A percentile compares a stretch with the other conserved stretches of the same genome.
phyloP scores from a whole-genome alignment of 1,140 invertebrate genomes.

The Drosophila sechellia region DNA sequence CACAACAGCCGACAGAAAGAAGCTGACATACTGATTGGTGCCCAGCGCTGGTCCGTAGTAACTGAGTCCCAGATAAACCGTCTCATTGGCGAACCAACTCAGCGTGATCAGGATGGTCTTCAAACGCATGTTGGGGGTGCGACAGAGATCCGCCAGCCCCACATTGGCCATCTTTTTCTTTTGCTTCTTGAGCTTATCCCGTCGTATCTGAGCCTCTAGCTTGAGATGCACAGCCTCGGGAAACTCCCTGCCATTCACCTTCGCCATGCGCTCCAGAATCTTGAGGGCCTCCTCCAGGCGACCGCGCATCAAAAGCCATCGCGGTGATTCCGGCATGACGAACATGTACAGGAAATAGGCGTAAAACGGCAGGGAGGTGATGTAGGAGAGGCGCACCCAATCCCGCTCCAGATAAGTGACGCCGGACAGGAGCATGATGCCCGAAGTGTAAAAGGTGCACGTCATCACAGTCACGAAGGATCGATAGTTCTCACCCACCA shows the following conservation, averaged over 20 bases:
- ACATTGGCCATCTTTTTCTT: conserved; percentile 87
- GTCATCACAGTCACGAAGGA: conserved; percentile 96
- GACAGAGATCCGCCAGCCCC: conserved; percentile 90
- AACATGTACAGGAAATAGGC: conserved; percentile 94
- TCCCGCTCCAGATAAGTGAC: conserved; percentile 93
- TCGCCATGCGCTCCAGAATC: conserved; percentile 91
- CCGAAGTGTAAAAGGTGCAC: conserved; percentile 94
- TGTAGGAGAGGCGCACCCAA: conserved; percentile 91
- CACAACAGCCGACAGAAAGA: conserved; percentile 92
- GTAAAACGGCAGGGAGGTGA: conserved; percentile 93
- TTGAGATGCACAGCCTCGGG: conserved; percentile 90
- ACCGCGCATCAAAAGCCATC: conserved; percentile 93
- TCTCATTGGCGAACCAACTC: conserved; percentile 90
- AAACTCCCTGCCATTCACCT: conserved; percentile 90
- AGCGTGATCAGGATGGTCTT: conserved; percentile 89
- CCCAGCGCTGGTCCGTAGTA: conserved; percentile 94
- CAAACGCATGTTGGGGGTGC: conserved; percentile 93
- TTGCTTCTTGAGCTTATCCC: conserved; percentile 85
- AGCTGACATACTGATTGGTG: conserved; percentile 93
- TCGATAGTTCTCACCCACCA: conserved; percentile 95
- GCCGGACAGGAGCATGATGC: conserved; percentile 91
- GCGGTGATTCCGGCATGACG: conserved; percentile 93
- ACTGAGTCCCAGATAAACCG: conserved; percentile 92
- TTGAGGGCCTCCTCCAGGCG: conserved; percentile 91
- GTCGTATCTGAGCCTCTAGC: conserved; percentile 86